Base-by-base conservation (phyloP, 1,140 invertebrate species). In the Battus philenor region DNA sequence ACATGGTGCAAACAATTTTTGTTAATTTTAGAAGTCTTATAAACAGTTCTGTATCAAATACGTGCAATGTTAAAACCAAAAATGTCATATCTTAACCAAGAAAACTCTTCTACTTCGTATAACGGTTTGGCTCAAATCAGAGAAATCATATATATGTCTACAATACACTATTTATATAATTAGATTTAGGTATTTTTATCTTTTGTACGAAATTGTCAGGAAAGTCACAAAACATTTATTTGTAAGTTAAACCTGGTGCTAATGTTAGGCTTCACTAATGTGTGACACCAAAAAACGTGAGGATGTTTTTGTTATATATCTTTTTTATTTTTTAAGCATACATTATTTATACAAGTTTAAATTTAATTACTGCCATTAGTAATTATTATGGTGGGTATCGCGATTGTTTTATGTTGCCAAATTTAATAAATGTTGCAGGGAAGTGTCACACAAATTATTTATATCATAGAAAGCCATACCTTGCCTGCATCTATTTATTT, bases 51-150 rank as follows among this genome's bases (percentile, higher is more conserved):
- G 59, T 73, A 68, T 72, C 63, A 76, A 78, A 71, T 72, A 78
- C 73, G 81, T 85, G 81, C 81, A 85, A 85, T 85, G 70, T 74
- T 77, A 70, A 82, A 85, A 82, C 81, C 81, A 84, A 85, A 85
- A 81, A 84, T 68, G 69, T 70, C 74, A 79, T 76, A 68, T 80
- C 64, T 65, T 67, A 75, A 70, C 57, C 56, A 66, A 60, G 65
- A 69, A 61, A 59, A 66, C 51, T 66, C 63, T 71, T 56, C 57
- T 58, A 68, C 61, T 65, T 66, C 67, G 54, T 72, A 59, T 64
- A 67, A 72, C 71, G 50, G 68, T 80, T 82, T 80, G 81, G 81
- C 81, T 85, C 81, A 85, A 85, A 80, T 76, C 75, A 71, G 71
- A 77, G 61, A 65, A 70, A 73, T 68, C 71, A 71, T 72, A 60